Evolutionary conservation across 2,888 invertebrate genomes (phyloP).

Genomic region (Leucania comma): DNA sequence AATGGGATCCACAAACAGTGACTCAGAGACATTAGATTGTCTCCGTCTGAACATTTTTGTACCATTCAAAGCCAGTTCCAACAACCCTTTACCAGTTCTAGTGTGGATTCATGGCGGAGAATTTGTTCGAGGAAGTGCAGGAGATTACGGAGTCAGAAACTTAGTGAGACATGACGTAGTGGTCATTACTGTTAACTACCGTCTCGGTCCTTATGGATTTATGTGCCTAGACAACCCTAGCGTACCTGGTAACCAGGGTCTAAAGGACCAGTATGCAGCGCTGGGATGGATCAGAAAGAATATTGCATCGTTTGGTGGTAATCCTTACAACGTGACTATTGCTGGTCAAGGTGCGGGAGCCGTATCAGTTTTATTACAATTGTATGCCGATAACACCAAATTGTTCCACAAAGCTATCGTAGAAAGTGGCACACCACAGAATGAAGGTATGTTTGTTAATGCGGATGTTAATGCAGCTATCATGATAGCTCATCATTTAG

Average conservation of each 20-base stretch:
- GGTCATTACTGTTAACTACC: conserved; percentile 85
- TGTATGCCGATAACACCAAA: conserved; percentile 82
- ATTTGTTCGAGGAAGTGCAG: conserved; percentile 77
- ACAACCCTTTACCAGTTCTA: conserved; percentile 82
- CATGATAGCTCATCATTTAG: conserved; percentile 80
- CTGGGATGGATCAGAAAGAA: conserved; percentile 83
- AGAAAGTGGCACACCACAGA: conserved; percentile 84
- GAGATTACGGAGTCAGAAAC: conserved; percentile 75
- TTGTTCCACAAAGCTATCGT: conserved; percentile 83
- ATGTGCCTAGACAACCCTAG: conserved; percentile 83
- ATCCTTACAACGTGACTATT: conserved; percentile 84
- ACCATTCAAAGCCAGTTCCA: conserved; percentile 78
- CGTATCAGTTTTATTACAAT: conserved; percentile 80
- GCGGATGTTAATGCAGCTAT: conserved; percentile 78
- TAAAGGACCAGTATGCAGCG: conserved; percentile 84
- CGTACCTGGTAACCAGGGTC: conserved; percentile 85
- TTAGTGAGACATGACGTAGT: conserved; percentile 81
- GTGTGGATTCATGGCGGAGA: conserved; percentile 86
- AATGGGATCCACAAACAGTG: conserved; percentile 57
- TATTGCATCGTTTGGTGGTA: conserved; percentile 85
- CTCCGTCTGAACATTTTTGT: conserved; percentile 92
- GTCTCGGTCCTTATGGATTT: conserved; percentile 86
- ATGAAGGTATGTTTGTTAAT: conserved; percentile 80
- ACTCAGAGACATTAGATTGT: conserved; percentile 88
- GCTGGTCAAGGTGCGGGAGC: conserved; percentile 85